phyloP scores from a whole-genome alignment of 2,888 invertebrate genomes.

The Gisinianus flammeolus region DNA sequence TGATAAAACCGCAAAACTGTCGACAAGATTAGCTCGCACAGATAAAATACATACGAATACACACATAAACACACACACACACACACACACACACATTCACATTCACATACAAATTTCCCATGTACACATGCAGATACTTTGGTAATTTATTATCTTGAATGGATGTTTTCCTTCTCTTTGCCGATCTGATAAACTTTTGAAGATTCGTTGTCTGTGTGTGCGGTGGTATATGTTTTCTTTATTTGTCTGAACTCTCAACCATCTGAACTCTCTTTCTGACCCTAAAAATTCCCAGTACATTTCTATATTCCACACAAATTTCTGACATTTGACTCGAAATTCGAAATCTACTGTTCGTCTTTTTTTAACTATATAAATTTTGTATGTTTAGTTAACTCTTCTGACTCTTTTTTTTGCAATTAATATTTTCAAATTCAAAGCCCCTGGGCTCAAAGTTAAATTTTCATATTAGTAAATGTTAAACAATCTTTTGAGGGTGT shows the following conservation, averaged over 20 bases:
- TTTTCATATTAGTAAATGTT: too few relatives aligned
- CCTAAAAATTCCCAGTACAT: too few relatives aligned
- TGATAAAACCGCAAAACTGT: slow-evolving; percentile 16
- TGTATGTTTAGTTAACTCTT: too few relatives aligned
- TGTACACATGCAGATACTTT: background rate
- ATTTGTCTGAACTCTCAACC: background rate
- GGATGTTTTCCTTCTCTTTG: background rate
- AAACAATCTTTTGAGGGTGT: too few relatives aligned
- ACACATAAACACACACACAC: background rate
- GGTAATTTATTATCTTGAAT: background rate
- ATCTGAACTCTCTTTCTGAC: background rate
- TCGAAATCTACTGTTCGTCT: too few relatives aligned
- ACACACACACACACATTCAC: background rate
- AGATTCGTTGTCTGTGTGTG: slow-evolving; percentile 8
- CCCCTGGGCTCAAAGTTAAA: too few relatives aligned
- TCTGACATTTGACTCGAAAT: too few relatives aligned
- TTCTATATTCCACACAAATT: too few relatives aligned
- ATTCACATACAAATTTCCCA: background rate
- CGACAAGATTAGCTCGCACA: background rate
- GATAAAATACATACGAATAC: background rate
- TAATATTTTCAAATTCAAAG: too few relatives aligned
- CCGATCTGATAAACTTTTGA: slow-evolving; percentile 1
- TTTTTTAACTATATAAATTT: too few relatives aligned
- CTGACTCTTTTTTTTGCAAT: too few relatives aligned
- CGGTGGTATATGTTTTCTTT: slow-evolving; percentile 8